These are phyloP conservation scores for Callyntrura sp. DNA, from an alignment of 2,888 invertebrate species.

Conservation along the genomic window DNA sequence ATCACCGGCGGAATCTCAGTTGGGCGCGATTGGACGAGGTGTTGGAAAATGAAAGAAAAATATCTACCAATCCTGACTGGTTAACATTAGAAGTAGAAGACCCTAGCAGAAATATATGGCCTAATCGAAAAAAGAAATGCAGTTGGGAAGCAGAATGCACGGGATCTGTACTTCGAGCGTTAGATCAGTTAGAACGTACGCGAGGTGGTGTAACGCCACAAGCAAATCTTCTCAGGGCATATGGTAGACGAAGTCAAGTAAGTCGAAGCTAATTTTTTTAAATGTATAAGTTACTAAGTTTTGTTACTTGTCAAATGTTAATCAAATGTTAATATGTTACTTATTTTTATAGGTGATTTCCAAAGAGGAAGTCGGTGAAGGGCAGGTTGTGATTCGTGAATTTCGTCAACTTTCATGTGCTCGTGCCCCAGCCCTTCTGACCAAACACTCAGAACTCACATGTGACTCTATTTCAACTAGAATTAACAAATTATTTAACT, in stretches of 20 bases:
- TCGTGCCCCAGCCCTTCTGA: constrained; percentile 79
- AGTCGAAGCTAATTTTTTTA: not conserved
- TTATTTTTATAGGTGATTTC: constrained; percentile 78
- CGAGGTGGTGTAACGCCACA: constrained; percentile 75
- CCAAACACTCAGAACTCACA: constrained; percentile 81
- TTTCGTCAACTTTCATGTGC: constrained; percentile 79
- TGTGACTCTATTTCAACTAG: constrained; percentile 82
- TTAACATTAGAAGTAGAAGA: constrained; percentile 79
- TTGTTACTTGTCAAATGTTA: not conserved
- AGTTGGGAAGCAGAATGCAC: constrained; percentile 80
- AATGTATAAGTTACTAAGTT: not conserved
- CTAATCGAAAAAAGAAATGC: constrained; percentile 79
- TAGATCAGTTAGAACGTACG: constrained; percentile 76
- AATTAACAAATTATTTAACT: constrained; percentile 82
- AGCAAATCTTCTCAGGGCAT: constrained; percentile 79
- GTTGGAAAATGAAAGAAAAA: constrained; percentile 79
- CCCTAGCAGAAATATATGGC: constrained; percentile 80
- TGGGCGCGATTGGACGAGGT: constrained; percentile 80
- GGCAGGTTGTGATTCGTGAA: constrained; percentile 80
- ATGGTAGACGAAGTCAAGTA: constrained; percentile 79
- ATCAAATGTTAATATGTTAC: not conserved
- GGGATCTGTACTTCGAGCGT: constrained; percentile 75
- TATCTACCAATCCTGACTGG: constrained; percentile 80
- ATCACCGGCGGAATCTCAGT: constrained; percentile 78
- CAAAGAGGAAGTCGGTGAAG: constrained; percentile 80